Percentiles rank a stretch among this genome's conserved stretches.
Evolutionary conservation across 2,888 invertebrate genomes (phyloP).

Genomic region (Tachina fera): DNA sequence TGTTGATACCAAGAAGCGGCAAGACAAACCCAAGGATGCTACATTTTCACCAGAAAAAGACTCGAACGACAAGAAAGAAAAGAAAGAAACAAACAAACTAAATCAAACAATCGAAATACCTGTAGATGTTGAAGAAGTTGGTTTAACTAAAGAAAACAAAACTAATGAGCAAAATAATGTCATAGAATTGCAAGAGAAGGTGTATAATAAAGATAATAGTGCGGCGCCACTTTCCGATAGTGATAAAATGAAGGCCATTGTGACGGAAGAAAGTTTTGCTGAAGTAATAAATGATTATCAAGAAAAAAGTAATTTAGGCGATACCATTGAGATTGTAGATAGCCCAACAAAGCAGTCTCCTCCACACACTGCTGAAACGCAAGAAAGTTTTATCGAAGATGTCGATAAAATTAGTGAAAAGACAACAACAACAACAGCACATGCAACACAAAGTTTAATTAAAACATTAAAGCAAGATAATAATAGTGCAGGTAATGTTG

Average conservation of each 20-base stretch:
- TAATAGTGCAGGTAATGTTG: conserved; percentile 10
- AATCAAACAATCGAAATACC: conserved; percentile 52
- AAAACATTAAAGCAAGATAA: background rate
- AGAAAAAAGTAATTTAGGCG: background rate
- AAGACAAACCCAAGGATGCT: conserved; percentile 36
- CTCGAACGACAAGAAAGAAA: background rate
- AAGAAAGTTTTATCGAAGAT: conserved; percentile 44
- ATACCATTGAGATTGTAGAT: conserved; percentile 5
- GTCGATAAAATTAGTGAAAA: background rate
- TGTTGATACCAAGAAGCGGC: background rate
- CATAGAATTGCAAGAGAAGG: background rate
- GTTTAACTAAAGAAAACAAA: background rate
- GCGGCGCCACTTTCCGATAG: background rate
- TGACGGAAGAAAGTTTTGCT: conserved; percentile 65
- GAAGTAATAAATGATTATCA: conserved; percentile 44
- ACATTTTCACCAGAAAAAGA: conserved; percentile 71
- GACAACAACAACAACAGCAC: background rate
- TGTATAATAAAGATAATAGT: background rate
- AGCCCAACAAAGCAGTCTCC: background rate
- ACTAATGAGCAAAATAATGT: background rate
- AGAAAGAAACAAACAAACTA: background rate
- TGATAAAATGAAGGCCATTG: conserved; percentile 3
- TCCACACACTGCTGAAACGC: background rate
- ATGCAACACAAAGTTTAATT: background rate
- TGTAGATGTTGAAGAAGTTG: conserved; percentile 64